Evolutionary conservation across 2,888 invertebrate species (phyloP), one percentile per base, ranked within the genome.

Genomic region (Ormyrus labotus): DNA sequence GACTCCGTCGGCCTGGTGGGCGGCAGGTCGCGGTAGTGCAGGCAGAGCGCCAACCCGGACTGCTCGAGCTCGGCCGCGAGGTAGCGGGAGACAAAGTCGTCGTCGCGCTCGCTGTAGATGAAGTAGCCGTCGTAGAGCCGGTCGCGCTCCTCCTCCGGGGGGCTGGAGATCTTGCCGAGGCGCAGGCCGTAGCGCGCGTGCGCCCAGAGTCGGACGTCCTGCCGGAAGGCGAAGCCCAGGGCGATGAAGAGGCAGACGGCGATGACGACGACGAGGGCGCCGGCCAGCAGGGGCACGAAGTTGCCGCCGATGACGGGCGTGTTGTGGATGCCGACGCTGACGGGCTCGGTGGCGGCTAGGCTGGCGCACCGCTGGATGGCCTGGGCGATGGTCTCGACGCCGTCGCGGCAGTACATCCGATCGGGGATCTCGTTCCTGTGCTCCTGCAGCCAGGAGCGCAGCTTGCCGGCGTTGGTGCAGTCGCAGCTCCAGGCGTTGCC

Each of bases 401-500:
- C 93, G 92, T 92, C 94, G 89, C 91, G 92, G 88, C 95, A 95
- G 85, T 94, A 92, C 94, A 95, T 93, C 92, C 94, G 94, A 87
- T 94, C 93, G 53, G 94, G 93, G 88, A 94, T 93, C 90, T 93
- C 93, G 89, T 93, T 93, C 72, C 93, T 93, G 88, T 94, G 94
- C 88, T 94, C 93, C 87, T 93, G 92, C 81, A 95, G 91, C 95
- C 95, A 96, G 85, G 93, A 92, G 88, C 94, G 94, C 86, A 96
- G 91, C 86, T 93, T 93, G 83, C 92, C 93, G 74, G 95, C 93
- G 87, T 94, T 94, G 87, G 92, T 93, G 91, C 96, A 96, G 89
- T 96, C 95, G 91, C 96, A 96, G 90, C 95, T 94, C 97, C 97
- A 96, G 89, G 94, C 94, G 93, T 96, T 96, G 86, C 95, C 95